Conservation (phyloP, 2,797 vertebrate species). For the Gila robusta region DNA sequence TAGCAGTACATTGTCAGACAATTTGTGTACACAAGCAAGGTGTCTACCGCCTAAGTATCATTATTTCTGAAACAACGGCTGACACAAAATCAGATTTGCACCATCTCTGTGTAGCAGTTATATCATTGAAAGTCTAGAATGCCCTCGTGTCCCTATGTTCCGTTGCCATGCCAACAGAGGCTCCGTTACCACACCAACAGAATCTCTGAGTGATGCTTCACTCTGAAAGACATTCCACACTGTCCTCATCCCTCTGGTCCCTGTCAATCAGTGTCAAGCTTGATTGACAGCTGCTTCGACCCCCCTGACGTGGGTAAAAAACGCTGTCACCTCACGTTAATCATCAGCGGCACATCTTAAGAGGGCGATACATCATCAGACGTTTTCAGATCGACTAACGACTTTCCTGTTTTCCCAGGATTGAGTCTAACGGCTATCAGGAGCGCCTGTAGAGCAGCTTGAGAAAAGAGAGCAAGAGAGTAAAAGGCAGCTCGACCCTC, state of each 20-base stretch:
- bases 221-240: slow-evolving; percentile 58
- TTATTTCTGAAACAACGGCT: slow-evolving; percentile 43
- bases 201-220: slow-evolving; percentile 58
- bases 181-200: slow-evolving; percentile 59
- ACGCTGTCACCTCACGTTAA: slow-evolving; percentile 57
- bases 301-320: slow-evolving; percentile 52
- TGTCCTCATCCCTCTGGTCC: slow-evolving; percentile 60
- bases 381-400: slow-evolving; percentile 40
- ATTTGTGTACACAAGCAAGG: slow-evolving; percentile 40
- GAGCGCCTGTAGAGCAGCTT: not conserved
- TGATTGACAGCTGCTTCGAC: slow-evolving; percentile 58
- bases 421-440: slow-evolving; percentile 36
- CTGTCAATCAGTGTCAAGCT: slow-evolving; percentile 53
- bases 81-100: slow-evolving; percentile 32
- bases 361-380: slow-evolving; percentile 43
- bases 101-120: slow-evolving; percentile 47
- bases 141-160: slow-evolving; percentile 54
- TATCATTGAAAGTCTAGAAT: slow-evolving; percentile 51
- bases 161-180: slow-evolving; percentile 62
- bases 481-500: slow-evolving; percentile 21
- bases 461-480: slow-evolving; percentile 28
- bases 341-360: slow-evolving; percentile 43
- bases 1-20: slow-evolving; percentile 24
- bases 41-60: slow-evolving; percentile 22
- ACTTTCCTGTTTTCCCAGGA: slow-evolving; percentile 25